phyloP scores from a whole-genome alignment of 2,888 invertebrate species.

The Epirrhoe alternata region DNA sequence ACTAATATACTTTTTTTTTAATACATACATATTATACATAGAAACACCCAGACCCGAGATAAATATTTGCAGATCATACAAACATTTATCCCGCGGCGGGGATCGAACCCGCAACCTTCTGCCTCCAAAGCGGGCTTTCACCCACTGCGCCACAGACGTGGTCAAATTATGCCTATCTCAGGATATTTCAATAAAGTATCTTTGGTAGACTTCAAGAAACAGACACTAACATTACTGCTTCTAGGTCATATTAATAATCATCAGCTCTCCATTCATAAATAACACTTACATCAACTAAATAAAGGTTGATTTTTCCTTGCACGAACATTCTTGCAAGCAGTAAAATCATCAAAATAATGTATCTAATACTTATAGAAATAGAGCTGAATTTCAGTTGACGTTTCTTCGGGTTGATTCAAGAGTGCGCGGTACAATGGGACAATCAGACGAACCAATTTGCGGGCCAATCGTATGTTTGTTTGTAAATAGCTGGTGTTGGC shows the following conservation, averaged over 20 bases:
- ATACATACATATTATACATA: too few relatives aligned
- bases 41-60: too few relatives aligned
- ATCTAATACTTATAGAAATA: conserved; percentile 4
- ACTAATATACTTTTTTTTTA: too few relatives aligned
- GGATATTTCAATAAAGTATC: too few relatives aligned
- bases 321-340: not conserved
- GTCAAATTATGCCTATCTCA: too few relatives aligned
- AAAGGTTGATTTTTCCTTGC: conserved; percentile 1
- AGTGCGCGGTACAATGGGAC: conserved; percentile 38
- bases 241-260: conserved; percentile 13
- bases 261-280: not conserved
- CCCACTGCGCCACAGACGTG: too few relatives aligned
- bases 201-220: conserved; percentile 2
- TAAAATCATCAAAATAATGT: not conserved
- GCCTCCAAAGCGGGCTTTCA: too few relatives aligned
- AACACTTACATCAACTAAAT: not conserved
- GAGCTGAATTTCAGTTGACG: conserved; percentile 12
- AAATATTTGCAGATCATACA: too few relatives aligned
- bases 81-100: too few relatives aligned
- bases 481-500: conserved; percentile 31
- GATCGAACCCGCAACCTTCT: too few relatives aligned
- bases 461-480: conserved; percentile 37
- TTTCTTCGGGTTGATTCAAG: conserved; percentile 25
- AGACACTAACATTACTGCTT: conserved; percentile 8
- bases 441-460: conserved; percentile 41